Conservation (phyloP, 2,113 vertebrate genomes). For the Micronycteris hirsuta region DNA sequence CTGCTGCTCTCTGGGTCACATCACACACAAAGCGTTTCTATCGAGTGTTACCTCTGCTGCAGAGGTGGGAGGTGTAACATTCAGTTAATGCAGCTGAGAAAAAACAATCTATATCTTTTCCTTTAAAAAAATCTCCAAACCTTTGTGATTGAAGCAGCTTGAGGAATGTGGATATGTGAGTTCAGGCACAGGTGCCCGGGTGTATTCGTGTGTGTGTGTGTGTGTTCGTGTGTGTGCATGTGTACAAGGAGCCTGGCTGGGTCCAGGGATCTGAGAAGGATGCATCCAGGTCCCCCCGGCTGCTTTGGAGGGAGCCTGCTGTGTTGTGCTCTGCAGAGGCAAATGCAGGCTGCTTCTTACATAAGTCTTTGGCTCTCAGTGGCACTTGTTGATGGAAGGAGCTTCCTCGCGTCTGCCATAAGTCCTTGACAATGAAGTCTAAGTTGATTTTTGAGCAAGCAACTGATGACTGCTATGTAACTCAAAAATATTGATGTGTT, state of each 20-base stretch:
- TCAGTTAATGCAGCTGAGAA: not conserved
- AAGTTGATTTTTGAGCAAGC: not conserved
- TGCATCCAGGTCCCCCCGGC: not conserved
- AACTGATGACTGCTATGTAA: not conserved
- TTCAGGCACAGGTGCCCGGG: not conserved
- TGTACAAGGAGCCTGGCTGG: not conserved
- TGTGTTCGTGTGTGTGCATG: not conserved
- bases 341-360: not conserved
- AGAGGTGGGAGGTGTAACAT: not conserved
- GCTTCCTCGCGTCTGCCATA: not conserved
- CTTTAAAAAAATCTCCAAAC: not conserved
- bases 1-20: rapidly evolving
- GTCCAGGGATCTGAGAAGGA: not conserved
- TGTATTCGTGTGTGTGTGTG: not conserved
- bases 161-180: not conserved
- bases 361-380: not conserved
- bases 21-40: not conserved
- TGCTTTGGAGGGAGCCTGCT: not conserved
- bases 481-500: not conserved
- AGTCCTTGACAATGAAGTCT: not conserved
- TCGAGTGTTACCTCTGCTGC: not conserved
- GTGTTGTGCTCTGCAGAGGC: not conserved
- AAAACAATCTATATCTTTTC: not conserved
- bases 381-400: not conserved
- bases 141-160: not conserved